phyloP scores from a whole-genome alignment of 2,888 invertebrate genomes.

The Omphaloscelis lunosa region DNA sequence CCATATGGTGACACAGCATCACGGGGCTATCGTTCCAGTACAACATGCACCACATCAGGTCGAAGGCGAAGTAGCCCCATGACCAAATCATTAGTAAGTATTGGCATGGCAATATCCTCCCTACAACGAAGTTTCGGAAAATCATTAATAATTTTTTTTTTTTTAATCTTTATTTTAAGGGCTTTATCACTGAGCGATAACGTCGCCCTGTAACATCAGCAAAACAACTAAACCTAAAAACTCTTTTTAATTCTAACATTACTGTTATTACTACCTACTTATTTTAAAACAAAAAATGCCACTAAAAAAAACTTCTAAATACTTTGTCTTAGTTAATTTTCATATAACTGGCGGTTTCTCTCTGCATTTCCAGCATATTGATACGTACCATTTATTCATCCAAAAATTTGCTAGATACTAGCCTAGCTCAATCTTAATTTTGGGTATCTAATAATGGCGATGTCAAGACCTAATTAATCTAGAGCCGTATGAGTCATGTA shows the following conservation, averaged over 20 bases:
- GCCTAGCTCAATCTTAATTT: not conserved
- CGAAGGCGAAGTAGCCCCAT: constrained; percentile 92
- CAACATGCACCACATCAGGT: constrained; percentile 90
- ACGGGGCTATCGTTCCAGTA: constrained; percentile 88
- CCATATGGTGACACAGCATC: constrained; percentile 90
- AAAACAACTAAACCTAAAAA: no score
- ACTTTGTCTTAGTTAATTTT: not conserved
- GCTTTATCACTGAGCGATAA: no score
- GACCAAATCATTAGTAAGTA: constrained; percentile 89
- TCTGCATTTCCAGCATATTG: not conserved
- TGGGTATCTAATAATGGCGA: not conserved
- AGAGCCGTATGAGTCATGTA: no score
- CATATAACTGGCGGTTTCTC: not conserved
- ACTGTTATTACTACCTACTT: no score
- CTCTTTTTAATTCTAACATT: no score
- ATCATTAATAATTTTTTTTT: constrained; percentile 1
- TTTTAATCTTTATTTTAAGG: no score
- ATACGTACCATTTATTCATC: not conserved
- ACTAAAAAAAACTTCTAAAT: not conserved
- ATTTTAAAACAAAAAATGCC: no score
- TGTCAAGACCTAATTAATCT: no score
- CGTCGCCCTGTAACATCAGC: no score
- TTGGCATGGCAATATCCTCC: constrained; percentile 76
- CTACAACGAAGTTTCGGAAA: constrained; percentile 68
- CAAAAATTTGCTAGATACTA: not conserved